A percentile compares a stretch with the other conserved stretches of the same genome.
Evolutionary conservation across 2,888 invertebrate species (phyloP).

Genomic region (Clostera curtula): DNA sequence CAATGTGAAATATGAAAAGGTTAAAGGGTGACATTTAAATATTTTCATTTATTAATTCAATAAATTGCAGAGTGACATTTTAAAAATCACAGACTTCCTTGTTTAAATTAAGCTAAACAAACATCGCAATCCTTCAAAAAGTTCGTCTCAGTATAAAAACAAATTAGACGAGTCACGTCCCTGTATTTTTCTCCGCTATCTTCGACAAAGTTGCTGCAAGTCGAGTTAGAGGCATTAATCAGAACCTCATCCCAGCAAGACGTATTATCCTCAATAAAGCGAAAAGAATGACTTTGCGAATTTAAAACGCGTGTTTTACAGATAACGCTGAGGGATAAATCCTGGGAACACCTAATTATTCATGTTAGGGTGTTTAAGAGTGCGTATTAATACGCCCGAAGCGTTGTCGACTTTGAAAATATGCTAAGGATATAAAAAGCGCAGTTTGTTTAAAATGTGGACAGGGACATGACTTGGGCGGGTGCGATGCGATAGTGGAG

Average conservation of each 20-base stretch:
- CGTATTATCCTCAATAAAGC: slow-evolving; percentile 72
- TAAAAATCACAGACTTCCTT: no score
- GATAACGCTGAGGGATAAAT: slow-evolving; percentile 62
- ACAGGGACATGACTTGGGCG: slow-evolving; percentile 66
- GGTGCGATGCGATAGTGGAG: slow-evolving; percentile 29
- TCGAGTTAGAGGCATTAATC: slow-evolving; percentile 67
- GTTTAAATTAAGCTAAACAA: no score
- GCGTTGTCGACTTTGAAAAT: slow-evolving; percentile 50
- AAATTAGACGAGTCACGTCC: slow-evolving; percentile 69
- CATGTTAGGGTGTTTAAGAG: slow-evolving; percentile 69
- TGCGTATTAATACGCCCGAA: slow-evolving; percentile 59
- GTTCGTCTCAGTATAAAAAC: slow-evolving; percentile 37
- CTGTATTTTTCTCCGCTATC: slow-evolving; percentile 70
- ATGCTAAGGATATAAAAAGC: slow-evolving; percentile 45
- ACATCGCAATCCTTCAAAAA: slow-evolving; percentile 18
- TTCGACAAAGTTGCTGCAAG: slow-evolving; percentile 63
- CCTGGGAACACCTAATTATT: slow-evolving; percentile 71
- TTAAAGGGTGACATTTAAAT: no score
- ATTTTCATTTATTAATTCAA: no score
- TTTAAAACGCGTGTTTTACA: slow-evolving; percentile 68
- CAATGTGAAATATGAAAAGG: no score
- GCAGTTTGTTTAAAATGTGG: slow-evolving; percentile 58
- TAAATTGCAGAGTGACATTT: no score
- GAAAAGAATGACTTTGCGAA: slow-evolving; percentile 70
- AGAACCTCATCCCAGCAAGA: slow-evolving; percentile 65